Conservation (phyloP, 2,797 vertebrate species). For the Anguilla megastoma region DNA sequence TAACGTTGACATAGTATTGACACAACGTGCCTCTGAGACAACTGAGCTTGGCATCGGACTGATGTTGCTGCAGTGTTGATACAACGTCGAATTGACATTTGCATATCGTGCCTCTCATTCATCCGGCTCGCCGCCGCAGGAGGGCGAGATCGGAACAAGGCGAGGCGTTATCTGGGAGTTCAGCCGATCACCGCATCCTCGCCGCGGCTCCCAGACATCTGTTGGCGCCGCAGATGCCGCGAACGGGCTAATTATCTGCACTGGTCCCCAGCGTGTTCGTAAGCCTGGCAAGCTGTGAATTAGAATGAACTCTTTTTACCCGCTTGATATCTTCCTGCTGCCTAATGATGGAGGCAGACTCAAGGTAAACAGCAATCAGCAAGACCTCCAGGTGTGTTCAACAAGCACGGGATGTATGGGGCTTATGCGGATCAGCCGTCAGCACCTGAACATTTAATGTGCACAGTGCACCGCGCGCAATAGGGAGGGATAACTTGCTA, state of each 20-base stretch:
- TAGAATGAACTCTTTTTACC: neutral
- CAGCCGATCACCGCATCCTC: neutral
- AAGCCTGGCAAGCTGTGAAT: neutral
- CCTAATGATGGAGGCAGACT: neutral
- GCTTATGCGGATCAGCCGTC: neutral
- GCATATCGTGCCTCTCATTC: no score
- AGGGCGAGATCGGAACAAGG: neutral
- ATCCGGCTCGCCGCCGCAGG: neutral
- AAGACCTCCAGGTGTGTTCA: neutral
- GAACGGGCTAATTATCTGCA: neutral
- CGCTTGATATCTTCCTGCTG: neutral
- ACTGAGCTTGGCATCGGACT: no score
- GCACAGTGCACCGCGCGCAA: neutral
- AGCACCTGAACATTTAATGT: neutral
- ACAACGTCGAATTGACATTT: no score
- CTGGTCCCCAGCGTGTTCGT: neutral
- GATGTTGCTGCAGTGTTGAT: no score
- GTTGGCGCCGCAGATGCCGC: neutral
- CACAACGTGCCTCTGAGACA: no score
- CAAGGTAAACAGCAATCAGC: slow-evolving; percentile 7
- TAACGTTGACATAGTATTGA: no score
- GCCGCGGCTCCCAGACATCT: neutral
- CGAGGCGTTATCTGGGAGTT: neutral
- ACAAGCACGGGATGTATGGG: neutral
- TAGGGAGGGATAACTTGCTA: neutral